Conservation (phyloP, 2,113 vertebrate genomes). For the Mastomys natalensis region DNA sequence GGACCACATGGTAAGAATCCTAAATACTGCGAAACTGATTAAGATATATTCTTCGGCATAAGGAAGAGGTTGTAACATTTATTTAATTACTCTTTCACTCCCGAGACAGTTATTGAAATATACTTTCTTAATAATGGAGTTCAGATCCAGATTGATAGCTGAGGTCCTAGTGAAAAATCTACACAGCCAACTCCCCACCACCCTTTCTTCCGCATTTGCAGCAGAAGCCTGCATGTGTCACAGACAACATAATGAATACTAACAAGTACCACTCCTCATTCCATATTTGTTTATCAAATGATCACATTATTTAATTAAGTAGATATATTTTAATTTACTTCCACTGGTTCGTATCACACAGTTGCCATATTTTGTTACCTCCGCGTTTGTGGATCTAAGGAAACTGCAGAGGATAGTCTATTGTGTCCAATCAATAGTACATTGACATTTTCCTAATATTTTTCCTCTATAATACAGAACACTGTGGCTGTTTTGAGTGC, state of each 20-base stretch:
- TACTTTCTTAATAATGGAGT: neutral
- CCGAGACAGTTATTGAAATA: constrained; percentile 13
- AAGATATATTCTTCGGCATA: neutral
- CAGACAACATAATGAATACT: neutral
- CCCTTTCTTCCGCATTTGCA: neutral
- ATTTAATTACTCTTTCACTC: constrained; percentile 34
- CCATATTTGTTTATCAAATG: neutral
- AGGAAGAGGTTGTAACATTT: constrained; percentile 13
- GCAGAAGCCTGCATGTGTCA: neutral
- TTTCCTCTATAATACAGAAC: neutral
- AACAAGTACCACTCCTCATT: neutral
- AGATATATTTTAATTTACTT: neutral
- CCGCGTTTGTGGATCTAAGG: neutral
- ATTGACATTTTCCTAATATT: constrained; percentile 21
- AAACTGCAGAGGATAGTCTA: neutral
- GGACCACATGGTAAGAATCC: neutral
- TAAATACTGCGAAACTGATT: neutral
- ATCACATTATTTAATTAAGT: neutral
- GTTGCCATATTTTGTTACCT: neutral
- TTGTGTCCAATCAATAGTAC: constrained; percentile 33
- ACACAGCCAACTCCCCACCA: neutral
- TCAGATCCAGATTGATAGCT: constrained; percentile 27
- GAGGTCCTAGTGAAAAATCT: constrained; percentile 7
- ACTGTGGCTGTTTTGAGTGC: neutral
- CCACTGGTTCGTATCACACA: neutral